Conservation (phyloP, 2,888 invertebrate species). For the Aleiodes leptofemur region DNA sequence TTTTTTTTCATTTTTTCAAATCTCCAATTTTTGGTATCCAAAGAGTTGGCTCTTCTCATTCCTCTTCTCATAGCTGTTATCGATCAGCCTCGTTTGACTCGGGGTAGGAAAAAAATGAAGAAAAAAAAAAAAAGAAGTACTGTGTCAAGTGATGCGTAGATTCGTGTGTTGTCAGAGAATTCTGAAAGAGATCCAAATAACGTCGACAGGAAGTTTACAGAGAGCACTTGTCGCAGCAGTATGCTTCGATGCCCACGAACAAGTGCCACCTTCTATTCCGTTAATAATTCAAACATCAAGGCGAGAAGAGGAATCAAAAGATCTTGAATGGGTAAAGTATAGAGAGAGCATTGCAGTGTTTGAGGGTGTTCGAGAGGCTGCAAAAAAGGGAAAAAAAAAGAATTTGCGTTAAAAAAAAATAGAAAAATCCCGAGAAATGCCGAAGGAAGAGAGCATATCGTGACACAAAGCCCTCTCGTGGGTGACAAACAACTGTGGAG, state of each 20-base stretch:
- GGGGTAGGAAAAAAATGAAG: constrained; percentile 33
- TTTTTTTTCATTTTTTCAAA: background rate
- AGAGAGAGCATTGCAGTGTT: constrained; percentile 21
- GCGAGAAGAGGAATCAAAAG: constrained; percentile 50
- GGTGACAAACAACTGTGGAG: constrained; percentile 68
- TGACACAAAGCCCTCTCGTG: constrained; percentile 49
- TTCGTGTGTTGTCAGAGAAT: constrained; percentile 22
- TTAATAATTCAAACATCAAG: constrained; percentile 67
- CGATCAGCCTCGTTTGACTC: constrained; percentile 56
- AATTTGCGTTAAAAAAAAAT: constrained; percentile 5
- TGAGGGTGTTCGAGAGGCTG: constrained; percentile 17
- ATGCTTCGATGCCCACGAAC: constrained; percentile 50
- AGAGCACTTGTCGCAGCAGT: constrained; percentile 40
- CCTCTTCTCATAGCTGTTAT: constrained; percentile 41
- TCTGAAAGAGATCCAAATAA: constrained; percentile 43
- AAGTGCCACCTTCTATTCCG: constrained; percentile 50
- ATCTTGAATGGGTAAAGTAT: background rate
- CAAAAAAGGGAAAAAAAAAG: constrained; percentile 6
- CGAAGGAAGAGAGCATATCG: constrained; percentile 39
- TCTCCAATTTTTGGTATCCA: constrained; percentile 13
- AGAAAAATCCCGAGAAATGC: background rate
- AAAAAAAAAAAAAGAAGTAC: background rate
- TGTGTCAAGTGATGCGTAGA: background rate
- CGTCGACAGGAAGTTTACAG: constrained; percentile 45
- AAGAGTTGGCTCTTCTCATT: constrained; percentile 29